Conservation (phyloP, 2,888 invertebrate species). For the Dasypolia templi region DNA sequence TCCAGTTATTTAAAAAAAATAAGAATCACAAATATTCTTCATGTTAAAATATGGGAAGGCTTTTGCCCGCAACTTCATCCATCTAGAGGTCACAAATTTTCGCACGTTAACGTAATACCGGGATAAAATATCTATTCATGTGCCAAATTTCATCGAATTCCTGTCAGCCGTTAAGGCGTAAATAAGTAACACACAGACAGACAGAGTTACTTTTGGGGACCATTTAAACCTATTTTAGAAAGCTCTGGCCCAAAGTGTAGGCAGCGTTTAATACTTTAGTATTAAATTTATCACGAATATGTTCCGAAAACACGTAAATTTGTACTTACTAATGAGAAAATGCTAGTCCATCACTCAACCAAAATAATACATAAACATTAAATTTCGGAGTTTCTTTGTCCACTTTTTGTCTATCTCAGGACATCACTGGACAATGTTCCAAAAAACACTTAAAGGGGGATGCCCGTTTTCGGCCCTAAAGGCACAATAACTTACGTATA, state of each 20-base stretch:
- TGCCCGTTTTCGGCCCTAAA: no score
- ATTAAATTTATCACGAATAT: not conserved
- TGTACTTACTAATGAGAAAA: no score
- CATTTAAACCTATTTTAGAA: not conserved
- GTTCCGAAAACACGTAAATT: not conserved
- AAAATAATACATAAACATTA: slow-evolving; percentile 12
- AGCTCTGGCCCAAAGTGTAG: not conserved
- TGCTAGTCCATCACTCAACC: not conserved
- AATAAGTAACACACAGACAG: not conserved
- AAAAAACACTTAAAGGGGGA: no score
- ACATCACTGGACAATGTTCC: slow-evolving; percentile 26
- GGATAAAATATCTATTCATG: not conserved
- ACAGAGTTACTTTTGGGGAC: not conserved
- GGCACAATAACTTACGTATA: no score
- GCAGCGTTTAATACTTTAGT: no score
- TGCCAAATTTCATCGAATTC: not conserved
- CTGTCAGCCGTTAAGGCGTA: not conserved
- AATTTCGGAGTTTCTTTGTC: slow-evolving; percentile 43
- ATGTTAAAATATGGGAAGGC: not conserved
- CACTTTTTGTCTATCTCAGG: not conserved
- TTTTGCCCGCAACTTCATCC: not conserved
- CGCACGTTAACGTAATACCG: not conserved
- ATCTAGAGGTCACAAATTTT: no score
- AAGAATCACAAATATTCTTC: not conserved
- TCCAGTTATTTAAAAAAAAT: not conserved